Evolutionary conservation across 1,140 invertebrate genomes (phyloP).

Genomic region (Lasioglossum albipes): DNA sequence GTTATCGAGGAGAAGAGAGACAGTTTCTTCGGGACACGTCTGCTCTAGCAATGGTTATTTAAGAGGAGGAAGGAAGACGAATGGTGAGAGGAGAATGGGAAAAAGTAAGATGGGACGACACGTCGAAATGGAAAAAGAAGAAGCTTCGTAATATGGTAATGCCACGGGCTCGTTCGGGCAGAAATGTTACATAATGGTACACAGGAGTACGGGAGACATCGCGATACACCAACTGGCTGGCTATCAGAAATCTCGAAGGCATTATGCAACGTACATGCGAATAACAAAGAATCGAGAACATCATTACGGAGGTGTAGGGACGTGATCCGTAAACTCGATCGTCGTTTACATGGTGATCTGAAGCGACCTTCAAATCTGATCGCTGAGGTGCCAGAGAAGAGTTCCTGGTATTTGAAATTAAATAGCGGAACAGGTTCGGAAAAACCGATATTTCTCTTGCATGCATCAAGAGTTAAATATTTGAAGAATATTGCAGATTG

Average conservation of each 20-base stretch:
- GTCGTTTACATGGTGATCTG: conserved; percentile 9
- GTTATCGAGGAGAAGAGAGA: no score
- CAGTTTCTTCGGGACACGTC: no score
- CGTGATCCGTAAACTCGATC: conserved; percentile 26
- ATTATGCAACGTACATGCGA: conserved; percentile 59
- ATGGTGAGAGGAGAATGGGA: conserved; percentile 1
- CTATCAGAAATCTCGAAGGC: conserved; percentile 60
- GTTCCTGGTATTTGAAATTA: no score
- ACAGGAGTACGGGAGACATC: conserved; percentile 59
- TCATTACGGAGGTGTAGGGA: conserved; percentile 18
- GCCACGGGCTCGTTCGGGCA: conserved; percentile 52
- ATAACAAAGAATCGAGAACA: conserved; percentile 56
- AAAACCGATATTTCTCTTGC: no score
- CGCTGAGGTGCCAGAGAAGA: no score
- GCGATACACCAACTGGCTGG: conserved; percentile 62
- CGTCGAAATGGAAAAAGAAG: conserved; percentile 14
- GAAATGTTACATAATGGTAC: conserved; percentile 56
- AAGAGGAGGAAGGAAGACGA: neutral
- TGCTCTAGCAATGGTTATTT: neutral
- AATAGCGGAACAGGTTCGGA: no score
- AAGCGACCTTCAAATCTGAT: neutral
- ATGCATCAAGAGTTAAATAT: no score
- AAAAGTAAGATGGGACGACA: neutral
- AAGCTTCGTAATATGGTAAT: conserved; percentile 61
- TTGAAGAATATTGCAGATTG: no score